Base-by-base conservation (phyloP, 2,797 vertebrate genomes). In the Merluccius polli region DNA sequence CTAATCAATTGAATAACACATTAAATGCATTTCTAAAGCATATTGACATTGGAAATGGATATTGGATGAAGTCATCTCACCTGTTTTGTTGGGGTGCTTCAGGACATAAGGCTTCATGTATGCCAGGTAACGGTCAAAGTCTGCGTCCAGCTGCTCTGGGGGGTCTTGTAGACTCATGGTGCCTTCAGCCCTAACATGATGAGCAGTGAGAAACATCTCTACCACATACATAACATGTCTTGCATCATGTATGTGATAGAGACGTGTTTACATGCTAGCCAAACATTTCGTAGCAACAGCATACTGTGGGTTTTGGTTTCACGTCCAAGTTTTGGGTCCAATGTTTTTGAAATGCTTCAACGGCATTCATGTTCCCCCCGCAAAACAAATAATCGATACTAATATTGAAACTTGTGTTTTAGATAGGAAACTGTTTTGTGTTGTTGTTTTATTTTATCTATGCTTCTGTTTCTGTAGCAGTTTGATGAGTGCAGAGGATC, bases 51-150 rank as follows among this genome's bases (percentile, higher is more conserved):
- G 52, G 52, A n/a, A 3, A n/a, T 63, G 52, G 24, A 24, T 65
- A 27, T 27, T 65, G 59, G 24, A 65, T 27, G 29, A 8, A 68
- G 44, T 52, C 16, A 52, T 18, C 16, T 86, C 91, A 98, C 98
- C 98, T 93, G 94, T 92, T 75, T 90, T 94, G 33, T 90, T 90
- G 18, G 91, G 81, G n/a, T 96, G 90, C 79, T 95, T 97, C 7
- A 97, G 92, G 32, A 98, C 95, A 74, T 93, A 94, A 0, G 96
- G 95, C 83, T 98, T 99, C 95, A 99, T 96, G 77, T 98, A 96
- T 72, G 95, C 91, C 10, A 98, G 86, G 70, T 88, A 93, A 79
- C 93, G 92, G 85, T 98, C 96, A 89, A 99, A 96, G 73, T 98
- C 96, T 0, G 92, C 89, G 79, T 99, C 96, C 82, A 99, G 79